Evolutionary conservation across 2,113 vertebrate species (phyloP), one percentile per base, ranked within the genome.

Genomic region (Albula goreensis): DNA sequence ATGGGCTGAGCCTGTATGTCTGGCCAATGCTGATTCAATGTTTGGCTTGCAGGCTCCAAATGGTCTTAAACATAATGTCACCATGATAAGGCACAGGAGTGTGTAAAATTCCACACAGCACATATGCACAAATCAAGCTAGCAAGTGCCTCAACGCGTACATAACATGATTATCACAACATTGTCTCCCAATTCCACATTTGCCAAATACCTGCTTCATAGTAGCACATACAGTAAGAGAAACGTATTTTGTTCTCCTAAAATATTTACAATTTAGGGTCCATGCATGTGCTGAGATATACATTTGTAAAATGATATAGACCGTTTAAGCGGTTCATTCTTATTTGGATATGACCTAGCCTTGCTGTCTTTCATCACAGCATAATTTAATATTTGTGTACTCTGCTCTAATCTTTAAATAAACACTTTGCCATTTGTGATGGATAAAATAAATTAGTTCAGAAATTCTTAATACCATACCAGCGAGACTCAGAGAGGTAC

Each of bases 51-150:
- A 57, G 70, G 66, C 60, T 83, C 31, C 51, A 83, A 50, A 50
- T 66, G 60, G 41, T 25, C 22, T 52, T 86, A 82, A 86, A 86
- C 80, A 86, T 9, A 22, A 51, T 86, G 81, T 83, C 85, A 86
- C 66, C 17, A 51, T 86, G 85, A 83, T 52, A 74, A 83, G 83
- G 81, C 50, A 49, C 85, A 86, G 85, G 63, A 66, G 60, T 31
- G 56, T 60, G 17, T 56, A 56, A 7, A 9, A 56, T 56, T 10
- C 57, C 3, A 15, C 57, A 60, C 17, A 60, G 17, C 57, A 60
- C 8, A 60, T 15, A 60, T 60, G 57, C 57, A 60, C 57, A 60
- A 60, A 60, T 3, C 56, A 60, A 15, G 56, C 56, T 60, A 53
- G 31, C 70, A 66, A 1, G 60, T 0, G 60, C 2, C 60, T 66